phyloP scores from a whole-genome alignment of 2,797 vertebrate genomes.

The Telmatherina bonti region DNA sequence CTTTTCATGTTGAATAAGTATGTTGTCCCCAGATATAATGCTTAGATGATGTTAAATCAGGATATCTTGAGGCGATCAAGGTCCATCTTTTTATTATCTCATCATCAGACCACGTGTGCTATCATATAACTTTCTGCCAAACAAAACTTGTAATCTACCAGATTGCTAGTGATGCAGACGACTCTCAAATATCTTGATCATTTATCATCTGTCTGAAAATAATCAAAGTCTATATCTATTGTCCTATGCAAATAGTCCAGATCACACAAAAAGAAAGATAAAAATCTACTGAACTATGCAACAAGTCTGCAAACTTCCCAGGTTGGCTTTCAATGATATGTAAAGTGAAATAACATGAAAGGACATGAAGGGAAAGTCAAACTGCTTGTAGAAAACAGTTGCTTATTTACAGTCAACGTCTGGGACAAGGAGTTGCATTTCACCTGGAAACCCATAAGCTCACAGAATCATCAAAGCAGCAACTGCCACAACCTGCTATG shows the following conservation, averaged over 20 bases:
- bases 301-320: constrained; percentile 44
- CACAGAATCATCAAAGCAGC: constrained; percentile 76
- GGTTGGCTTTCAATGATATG: constrained; percentile 43
- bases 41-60: constrained; percentile 47
- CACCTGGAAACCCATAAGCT: constrained; percentile 71
- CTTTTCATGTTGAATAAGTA: constrained; percentile 71
- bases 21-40: constrained; percentile 53
- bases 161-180: constrained; percentile 23
- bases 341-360: constrained; percentile 51
- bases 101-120: constrained; percentile 66
- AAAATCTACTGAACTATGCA: constrained; percentile 44
- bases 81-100: constrained; percentile 64
- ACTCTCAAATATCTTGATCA: constrained; percentile 65
- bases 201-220: constrained; percentile 57
- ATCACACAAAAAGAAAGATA: constrained; percentile 48
- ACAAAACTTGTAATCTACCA: constrained; percentile 35
- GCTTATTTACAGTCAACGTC: constrained; percentile 77
- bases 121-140: constrained; percentile 40
- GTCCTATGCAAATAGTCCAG: constrained; percentile 37
- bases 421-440: constrained; percentile 61
- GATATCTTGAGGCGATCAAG: constrained; percentile 61
- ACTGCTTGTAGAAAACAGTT: constrained; percentile 60
- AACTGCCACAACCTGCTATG: constrained; percentile 69
- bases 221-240: constrained; percentile 57
- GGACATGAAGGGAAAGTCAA: constrained; percentile 57